A percentile compares a stretch with the other conserved stretches of the same genome.
Conservation (phyloP, 2,888 invertebrate species). For the Drosophila cyrtoloma region DNA sequence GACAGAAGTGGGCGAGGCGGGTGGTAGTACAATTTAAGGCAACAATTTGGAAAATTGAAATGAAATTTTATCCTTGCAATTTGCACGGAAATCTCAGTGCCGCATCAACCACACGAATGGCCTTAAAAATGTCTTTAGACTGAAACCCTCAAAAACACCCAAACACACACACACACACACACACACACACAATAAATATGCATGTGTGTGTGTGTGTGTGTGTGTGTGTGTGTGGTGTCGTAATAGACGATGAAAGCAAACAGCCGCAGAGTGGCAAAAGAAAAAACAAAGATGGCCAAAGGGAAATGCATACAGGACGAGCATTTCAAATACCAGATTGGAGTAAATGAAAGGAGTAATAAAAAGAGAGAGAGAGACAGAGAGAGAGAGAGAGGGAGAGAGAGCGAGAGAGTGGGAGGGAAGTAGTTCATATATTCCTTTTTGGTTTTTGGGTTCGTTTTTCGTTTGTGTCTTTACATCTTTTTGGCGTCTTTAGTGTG, state of each 20-base stretch:
- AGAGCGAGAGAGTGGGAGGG: background rate
- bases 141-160: slow-evolving; percentile 49
- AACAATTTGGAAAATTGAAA: slow-evolving; percentile 72
- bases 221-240: slow-evolving; percentile 63
- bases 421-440: slow-evolving; percentile 39
- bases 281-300: slow-evolving; percentile 55
- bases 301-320: slow-evolving; percentile 44
- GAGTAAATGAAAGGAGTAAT: slow-evolving; percentile 50
- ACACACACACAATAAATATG: background rate
- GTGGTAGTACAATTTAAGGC: slow-evolving; percentile 46
- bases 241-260: slow-evolving; percentile 75
- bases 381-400: background rate
- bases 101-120: slow-evolving; percentile 64
- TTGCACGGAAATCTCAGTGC: slow-evolving; percentile 70
- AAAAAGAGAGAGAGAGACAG: background rate
- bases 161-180: slow-evolving; percentile 14
- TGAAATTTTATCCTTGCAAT: slow-evolving; percentile 76
- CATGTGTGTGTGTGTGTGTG: slow-evolving; percentile 4
- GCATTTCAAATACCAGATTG: slow-evolving; percentile 59
- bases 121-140: slow-evolving; percentile 73
- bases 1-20: background rate
- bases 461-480: slow-evolving; percentile 66
- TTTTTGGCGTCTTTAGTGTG: slow-evolving; percentile 77
- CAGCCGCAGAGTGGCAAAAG: slow-evolving; percentile 50
- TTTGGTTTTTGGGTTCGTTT: slow-evolving; percentile 57